phyloP scores from a whole-genome alignment of 1,140 invertebrate genomes.

The Mactra quadrangularis region DNA sequence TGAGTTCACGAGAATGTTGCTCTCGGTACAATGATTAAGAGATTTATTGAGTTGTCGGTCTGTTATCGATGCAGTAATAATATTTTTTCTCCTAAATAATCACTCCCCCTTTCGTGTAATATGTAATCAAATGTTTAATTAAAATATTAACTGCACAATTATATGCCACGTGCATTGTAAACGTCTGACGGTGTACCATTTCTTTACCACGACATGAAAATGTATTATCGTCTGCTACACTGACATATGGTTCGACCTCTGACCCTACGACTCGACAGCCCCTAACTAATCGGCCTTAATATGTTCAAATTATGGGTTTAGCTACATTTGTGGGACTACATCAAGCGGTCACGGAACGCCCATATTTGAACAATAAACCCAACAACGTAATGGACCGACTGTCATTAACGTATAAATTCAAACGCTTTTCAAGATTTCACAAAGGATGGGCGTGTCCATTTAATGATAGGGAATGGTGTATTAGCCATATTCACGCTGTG shows the following conservation, averaged over 20 bases:
- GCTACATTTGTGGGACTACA: conserved; percentile 44
- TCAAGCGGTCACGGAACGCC: conserved; percentile 35
- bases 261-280: conserved; percentile 23
- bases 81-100: no score
- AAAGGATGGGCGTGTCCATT: conserved; percentile 23
- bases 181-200: neutral
- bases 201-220: neutral
- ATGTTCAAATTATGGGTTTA: conserved; percentile 54
- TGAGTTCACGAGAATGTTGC: no score
- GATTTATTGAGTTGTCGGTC: no score
- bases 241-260: conserved; percentile 13
- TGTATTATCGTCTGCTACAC: conserved; percentile 6
- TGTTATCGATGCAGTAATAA: no score
- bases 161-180: neutral
- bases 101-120: no score
- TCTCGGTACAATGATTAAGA: no score
- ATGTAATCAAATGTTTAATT: neutral
- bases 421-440: conserved; percentile 26
- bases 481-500: conserved; percentile 14
- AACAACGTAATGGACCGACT: neutral
- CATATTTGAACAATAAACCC: conserved; percentile 33
- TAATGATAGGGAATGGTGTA: conserved; percentile 48
- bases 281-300: conserved; percentile 52
- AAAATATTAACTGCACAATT: neutral
- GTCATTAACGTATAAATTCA: conserved; percentile 48